phyloP scores from a whole-genome alignment of 2,888 invertebrate genomes.

The Luperina testacea region DNA sequence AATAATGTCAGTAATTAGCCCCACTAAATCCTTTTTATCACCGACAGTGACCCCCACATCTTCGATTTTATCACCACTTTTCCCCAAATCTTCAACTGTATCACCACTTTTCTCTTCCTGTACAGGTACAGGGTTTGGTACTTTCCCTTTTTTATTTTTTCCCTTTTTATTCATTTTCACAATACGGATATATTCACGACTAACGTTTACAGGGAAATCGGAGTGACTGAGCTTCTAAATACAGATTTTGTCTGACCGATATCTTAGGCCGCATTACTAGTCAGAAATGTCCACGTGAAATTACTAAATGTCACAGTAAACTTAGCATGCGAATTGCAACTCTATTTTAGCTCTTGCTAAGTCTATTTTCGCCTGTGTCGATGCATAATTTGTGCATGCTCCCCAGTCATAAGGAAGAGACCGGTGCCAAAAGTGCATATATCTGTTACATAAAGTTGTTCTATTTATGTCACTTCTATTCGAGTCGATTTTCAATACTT shows the following conservation, averaged over 20 bases:
- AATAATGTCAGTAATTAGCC: conserved; percentile 63
- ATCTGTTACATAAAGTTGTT: conserved; percentile 64
- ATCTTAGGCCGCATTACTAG: conserved; percentile 81
- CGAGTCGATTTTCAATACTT: conserved; percentile 42
- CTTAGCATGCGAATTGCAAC: conserved; percentile 33
- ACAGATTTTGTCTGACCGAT: conserved; percentile 83
- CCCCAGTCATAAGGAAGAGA: conserved; percentile 66
- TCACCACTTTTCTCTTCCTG: conserved; percentile 55
- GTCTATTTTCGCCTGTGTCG: conserved; percentile 47
- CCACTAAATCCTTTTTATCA: conserved; percentile 40
- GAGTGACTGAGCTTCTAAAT: conserved; percentile 82
- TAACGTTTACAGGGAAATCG: conserved; percentile 63
- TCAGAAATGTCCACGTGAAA: conserved; percentile 79
- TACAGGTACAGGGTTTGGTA: conserved; percentile 72
- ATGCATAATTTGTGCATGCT: conserved; percentile 67
- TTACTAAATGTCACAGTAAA: conserved; percentile 82
- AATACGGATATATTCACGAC: conserved; percentile 57
- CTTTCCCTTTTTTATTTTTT: conserved; percentile 81
- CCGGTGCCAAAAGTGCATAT: conserved; percentile 75
- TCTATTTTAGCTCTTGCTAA: conserved; percentile 22
- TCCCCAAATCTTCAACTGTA: conserved; percentile 35
- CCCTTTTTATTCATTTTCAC: conserved; percentile 83
- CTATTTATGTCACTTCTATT: conserved; percentile 44
- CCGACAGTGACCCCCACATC: conserved; percentile 21
- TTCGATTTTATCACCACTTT: conserved; percentile 44